A percentile compares a stretch with the other conserved stretches of the same genome.
phyloP scores from a whole-genome alignment of 1,140 invertebrate species.

The Pseudomyrmex dendroicus region DNA sequence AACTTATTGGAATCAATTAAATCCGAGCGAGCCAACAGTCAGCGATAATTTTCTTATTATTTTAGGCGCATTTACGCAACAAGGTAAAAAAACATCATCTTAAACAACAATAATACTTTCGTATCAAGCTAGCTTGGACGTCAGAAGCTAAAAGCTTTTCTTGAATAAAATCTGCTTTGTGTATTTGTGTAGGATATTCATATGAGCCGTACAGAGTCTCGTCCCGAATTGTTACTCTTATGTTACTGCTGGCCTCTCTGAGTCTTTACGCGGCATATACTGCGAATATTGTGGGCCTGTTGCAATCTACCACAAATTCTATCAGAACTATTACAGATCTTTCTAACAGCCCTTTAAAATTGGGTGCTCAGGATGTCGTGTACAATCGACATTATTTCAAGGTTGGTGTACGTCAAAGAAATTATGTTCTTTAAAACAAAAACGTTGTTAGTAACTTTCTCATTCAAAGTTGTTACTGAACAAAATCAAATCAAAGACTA shows the following conservation, averaged over 20 bases:
- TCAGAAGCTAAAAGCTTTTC: too few relatives aligned
- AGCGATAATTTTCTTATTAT: constrained; percentile 76
- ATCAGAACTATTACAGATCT: constrained; percentile 87
- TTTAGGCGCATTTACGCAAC: constrained; percentile 76
- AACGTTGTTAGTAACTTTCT: background rate
- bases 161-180: background rate
- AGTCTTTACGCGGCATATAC: constrained; percentile 87
- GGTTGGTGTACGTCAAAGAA: constrained; percentile 77
- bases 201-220: constrained; percentile 75
- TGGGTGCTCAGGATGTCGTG: constrained; percentile 87
- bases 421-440: background rate
- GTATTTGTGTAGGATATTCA: constrained; percentile 70
- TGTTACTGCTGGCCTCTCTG: constrained; percentile 73
- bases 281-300: constrained; percentile 88
- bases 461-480: background rate
- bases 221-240: constrained; percentile 74
- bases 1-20: constrained; percentile 6
- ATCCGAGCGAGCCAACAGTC: constrained; percentile 59
- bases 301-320: constrained; percentile 87
- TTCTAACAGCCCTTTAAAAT: constrained; percentile 86
- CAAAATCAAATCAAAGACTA: background rate
- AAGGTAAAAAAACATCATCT: constrained; percentile 68
- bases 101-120: too few relatives aligned
- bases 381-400: constrained; percentile 88
- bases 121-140: too few relatives aligned